Evolutionary conservation across 2,888 invertebrate species (phyloP), one percentile per base, ranked within the genome.

Genomic region (Homarus gammarus): DNA sequence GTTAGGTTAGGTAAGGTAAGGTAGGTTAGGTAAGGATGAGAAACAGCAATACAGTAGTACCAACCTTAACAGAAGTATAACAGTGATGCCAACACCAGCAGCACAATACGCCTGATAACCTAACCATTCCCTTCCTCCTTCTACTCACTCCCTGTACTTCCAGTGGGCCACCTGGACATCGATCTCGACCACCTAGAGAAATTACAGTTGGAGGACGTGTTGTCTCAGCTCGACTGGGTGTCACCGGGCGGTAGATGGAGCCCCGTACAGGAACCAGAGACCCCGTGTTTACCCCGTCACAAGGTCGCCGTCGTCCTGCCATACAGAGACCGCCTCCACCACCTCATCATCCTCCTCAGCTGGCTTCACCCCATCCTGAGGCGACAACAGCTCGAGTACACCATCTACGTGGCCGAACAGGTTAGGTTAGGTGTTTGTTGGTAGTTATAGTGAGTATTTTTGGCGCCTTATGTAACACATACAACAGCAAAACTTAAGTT

Each of bases 301-400:
- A 96, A 95, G 93, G 97, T 99, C 85, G 99, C 99, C 92, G 96
- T 99, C 92, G 96, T 99, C 92, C 96, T 99, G 93, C 99, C 99
- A 87, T 99, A 97, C 94, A 96, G 97, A 92, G 96, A 97, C 93
- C 95, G 98, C 33, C 98, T 75, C 93, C 94, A 72, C 92, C 93
- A 64, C 94, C 94, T 90, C 40, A 72, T 87, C 38, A 85, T 87
- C 56, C 73, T 87, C 1, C 90, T 92, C 31, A 83, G 86, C 68
- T 87, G 90, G 89, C 79, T 90, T 0, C 90, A 90, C 61, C 84
- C 75, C 38, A 64, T 89, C 49, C 77, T 91, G 18, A 61, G 90
- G 27, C 91, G 93, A 56, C 99, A 99, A 94, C 97, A 97, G 94
- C 95, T 99, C 92, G 98, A 99, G 93, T 99, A 99, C 94, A 97